A percentile compares a stretch with the other conserved stretches of the same genome.
These are phyloP conservation scores for Tenthredo distinguenda DNA, from an alignment of 2,888 invertebrate species.

Conservation along the genomic window DNA sequence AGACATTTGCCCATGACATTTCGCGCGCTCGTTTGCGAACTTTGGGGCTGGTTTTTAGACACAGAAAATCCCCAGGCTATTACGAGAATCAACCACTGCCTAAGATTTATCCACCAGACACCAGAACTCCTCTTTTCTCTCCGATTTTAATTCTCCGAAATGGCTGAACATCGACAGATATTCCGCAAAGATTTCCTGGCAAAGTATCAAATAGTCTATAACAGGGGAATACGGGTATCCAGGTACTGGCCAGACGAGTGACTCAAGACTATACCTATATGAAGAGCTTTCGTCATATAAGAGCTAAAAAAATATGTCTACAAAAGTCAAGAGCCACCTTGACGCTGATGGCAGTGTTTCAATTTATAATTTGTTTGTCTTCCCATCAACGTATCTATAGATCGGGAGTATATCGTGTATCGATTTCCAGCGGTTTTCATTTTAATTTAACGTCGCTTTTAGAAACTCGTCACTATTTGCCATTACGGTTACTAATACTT, in stretches of 20 bases:
- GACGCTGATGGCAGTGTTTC: not conserved
- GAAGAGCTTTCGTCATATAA: not conserved
- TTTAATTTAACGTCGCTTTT: not conserved
- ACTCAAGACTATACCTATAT: not conserved
- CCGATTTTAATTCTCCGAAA: not conserved
- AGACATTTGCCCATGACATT: not conserved
- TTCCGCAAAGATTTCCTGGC: not conserved
- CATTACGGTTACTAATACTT: not conserved
- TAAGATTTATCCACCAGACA: not conserved
- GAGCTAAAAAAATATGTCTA: not conserved
- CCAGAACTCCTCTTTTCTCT: not conserved
- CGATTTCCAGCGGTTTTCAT: constrained; percentile 26
- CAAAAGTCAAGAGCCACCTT: not conserved
- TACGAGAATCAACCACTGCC: too few relatives aligned
- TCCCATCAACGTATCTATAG: not conserved
- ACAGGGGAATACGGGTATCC: not conserved
- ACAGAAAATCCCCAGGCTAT: not conserved
- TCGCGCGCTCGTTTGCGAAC: not conserved
- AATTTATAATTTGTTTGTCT: not conserved
- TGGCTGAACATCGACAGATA: not conserved
- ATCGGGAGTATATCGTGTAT: not conserved
- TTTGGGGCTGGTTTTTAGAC: not conserved
- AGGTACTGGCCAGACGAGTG: not conserved
- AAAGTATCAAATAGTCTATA: not conserved
- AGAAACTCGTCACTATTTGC: not conserved